These are phyloP conservation scores for Psephotus haematonotus DNA, from an alignment of 2,113 vertebrate species.

Conservation along the genomic window DNA sequence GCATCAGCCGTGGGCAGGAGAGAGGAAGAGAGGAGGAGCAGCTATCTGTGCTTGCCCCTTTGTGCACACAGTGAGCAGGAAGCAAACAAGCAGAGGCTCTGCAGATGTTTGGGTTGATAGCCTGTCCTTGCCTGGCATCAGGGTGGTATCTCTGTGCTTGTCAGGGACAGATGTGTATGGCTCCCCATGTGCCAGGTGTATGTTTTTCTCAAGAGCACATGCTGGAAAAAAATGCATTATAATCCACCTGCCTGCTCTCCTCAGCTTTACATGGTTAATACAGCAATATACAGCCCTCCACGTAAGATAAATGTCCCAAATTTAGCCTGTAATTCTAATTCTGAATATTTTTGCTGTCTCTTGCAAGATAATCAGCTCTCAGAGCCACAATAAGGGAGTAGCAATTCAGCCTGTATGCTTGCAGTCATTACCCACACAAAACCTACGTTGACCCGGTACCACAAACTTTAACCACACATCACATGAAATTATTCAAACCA, in stretches of 20 bases:
- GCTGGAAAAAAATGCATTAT: not conserved
- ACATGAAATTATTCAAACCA: not conserved
- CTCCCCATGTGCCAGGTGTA: not conserved
- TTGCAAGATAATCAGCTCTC: not conserved
- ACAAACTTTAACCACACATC: not conserved
- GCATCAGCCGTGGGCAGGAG: not conserved
- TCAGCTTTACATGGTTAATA: not conserved
- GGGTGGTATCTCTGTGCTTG: fast-evolving
- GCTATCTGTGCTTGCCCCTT: not conserved
- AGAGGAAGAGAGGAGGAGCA: not conserved
- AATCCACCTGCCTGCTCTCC: not conserved
- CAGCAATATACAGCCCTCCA: not conserved
- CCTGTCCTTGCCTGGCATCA: not conserved
- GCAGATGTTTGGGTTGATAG: not conserved
- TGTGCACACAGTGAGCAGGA: fast-evolving
- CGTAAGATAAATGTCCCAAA: not conserved
- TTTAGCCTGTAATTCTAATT: not conserved
- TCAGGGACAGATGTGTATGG: fast-evolving
- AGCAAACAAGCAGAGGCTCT: not conserved
- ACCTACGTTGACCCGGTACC: not conserved
- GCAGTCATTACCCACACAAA: not conserved
- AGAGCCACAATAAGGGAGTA: not conserved
- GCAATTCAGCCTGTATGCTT: not conserved
- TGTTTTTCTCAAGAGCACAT: not conserved
- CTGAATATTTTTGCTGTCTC: not conserved